Base-by-base conservation (phyloP, 2,888 invertebrate genomes). In the Heliconius charithonia region DNA sequence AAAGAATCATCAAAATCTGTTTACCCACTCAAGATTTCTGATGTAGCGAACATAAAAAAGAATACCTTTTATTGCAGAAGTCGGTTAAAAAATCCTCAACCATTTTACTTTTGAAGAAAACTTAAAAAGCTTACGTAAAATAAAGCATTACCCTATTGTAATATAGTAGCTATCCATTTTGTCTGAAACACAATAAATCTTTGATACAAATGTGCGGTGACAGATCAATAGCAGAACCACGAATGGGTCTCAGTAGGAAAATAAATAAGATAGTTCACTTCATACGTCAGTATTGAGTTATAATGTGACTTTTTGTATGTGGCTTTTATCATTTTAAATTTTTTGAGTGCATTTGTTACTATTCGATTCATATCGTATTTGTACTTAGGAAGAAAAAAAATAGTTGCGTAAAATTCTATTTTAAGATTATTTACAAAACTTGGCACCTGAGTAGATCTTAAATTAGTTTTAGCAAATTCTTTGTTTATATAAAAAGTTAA, bases 201-300 rank as follows among this genome's bases (percentile, higher is more conserved):
- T 80, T 81, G 76, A 83, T 81, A 85, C 83, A 84, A 83, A 84
- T 84, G 85, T 84, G 83, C 86, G 87, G 86, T 87, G 88, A 89
- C 89, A 87, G 84, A 85, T 83, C 85, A 87, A 88, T 90, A 89
- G 87, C 88, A 86, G 86, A 80, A 81, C 82, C 83, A 79, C 84
- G 85, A 89, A 89, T 89, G 85, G 87, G 85, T 84, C 90, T 89
- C 89, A 82, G 87, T 87, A 87, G 88, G 85, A 87, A 89, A 86
- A 89, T 90, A 90, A 90, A 90, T 89, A 89, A 89, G 88, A 88
- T 84, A 82, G 77, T 80, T 78, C 82, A 76, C 85, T 85, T 80
- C 80, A 82, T 77, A 81, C 84, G 84, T 83, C 83, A 82, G 83
- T 83, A 86, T 82, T 83, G 84, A 84, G 79, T 85, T 83, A 84